Base-by-base conservation (phyloP, 2,888 invertebrate species). In the Lepidochrysops patricia region DNA sequence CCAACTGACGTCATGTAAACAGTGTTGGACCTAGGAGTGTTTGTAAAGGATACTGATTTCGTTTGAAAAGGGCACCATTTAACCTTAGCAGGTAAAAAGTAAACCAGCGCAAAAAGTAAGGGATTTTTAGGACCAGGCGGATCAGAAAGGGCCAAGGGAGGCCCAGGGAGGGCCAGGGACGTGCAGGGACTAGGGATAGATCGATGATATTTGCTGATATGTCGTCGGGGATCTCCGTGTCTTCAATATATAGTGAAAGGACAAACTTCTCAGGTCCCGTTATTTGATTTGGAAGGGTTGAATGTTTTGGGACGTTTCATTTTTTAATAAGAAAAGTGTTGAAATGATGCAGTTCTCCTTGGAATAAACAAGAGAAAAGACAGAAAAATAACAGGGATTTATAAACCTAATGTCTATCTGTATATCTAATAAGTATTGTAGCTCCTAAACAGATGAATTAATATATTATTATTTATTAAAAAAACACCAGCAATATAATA, bases 21-120 rank as follows among this genome's bases (percentile, higher is more conserved):
- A 7, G 19, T 43, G 23, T 43, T 43, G 43, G 23, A 7, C 43
- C 19, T 19, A 29, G 12, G 12, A 12, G 19, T 32, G 3, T 54
- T 54, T 54, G 54, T 19, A 19, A 13, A 54, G 54, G 54, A 29
- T 32, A 12, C 26, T 27, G 27, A 54, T 29, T 15, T 29, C 13
- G 54, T 54, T 29, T 13, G 54, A 29, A 15, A 29, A 15, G 29
- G 19, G 3, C 15, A 29, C 27, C 15, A 4, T 19, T 27, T 12
- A 49, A 19, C 49, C 23, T 23, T 29, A 52, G 52, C 52, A 52
- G 52, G 52, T 52, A 52, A 27, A 26, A 27, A 27, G 27, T 15
- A 52, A 52, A 27, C 52, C 13, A 27, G 19, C 23, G 19, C 37
- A 43, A 43, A 43, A 43, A 43, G 43, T 43, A 19, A 43, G 43